Base-by-base conservation (phyloP, 2,888 invertebrate genomes). In the Sminthurides aquaticus region DNA sequence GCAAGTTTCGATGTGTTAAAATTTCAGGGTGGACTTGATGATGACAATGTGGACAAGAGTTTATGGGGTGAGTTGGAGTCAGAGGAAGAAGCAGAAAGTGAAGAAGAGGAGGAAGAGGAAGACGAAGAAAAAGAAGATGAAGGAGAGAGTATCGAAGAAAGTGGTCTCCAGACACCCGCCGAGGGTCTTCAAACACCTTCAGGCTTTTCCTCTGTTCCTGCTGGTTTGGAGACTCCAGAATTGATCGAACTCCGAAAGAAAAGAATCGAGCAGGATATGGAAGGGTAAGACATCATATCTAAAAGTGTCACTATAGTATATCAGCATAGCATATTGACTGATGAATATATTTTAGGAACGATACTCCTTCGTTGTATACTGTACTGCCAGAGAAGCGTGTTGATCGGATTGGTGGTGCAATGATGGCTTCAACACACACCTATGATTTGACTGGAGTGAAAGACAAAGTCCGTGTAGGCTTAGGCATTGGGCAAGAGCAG, bases 401-500 rank as follows among this genome's bases (percentile, higher is more conserved):
- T 28, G 96, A 96, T 65, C 85, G 92, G 60, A 85, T 97, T 63
- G 88, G 90, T 1, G 89, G 88, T 64, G 85, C 88, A 0, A 97
- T 99, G 96, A 96, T 99, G 95, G 99, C 90, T 2, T 97, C 97
- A 56, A 93, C 93, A 0, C 99, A 99, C 79, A 93, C 97, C 0
- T 99, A 99, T 78, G 99, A 99, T 77, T 86, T 99, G 80, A 86
- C 88, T 49, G 79, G 25, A 78, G 81, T 71, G 60, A 63, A 66
- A 48, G 65, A 72, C 15, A 60, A 67, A 26, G 62, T 49, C 26
- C 71, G 78, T 2, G 61, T 24, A 34, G 28, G 34, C 3, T 2
- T 55, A 27, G 64, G 64, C 8, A 3, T 62, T 8, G 79, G 78
- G 43, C 84, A 84, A 74, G 79, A 82, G 18, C 81, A 82, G 65